Percentiles rank a stretch among this genome's conserved stretches.
These are phyloP conservation scores for Apodemia duryi DNA, from an alignment of 2,888 invertebrate species.

Conservation along the genomic window DNA sequence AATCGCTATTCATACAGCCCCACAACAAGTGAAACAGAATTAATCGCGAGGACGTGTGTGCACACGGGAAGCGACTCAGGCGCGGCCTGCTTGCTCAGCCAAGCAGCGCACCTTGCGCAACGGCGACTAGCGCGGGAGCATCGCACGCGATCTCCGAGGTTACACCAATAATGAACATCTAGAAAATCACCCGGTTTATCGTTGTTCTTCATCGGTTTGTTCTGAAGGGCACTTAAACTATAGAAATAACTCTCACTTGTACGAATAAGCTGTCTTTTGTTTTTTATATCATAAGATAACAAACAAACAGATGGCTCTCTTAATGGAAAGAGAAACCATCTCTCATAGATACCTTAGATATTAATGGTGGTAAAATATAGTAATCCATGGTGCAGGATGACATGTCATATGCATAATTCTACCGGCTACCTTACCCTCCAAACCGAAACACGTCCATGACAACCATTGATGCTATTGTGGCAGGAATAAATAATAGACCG, in stretches of 20 bases:
- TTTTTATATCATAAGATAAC: too few species aligned
- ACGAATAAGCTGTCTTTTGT: too few species aligned
- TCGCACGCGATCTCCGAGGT: slow-evolving; percentile 34
- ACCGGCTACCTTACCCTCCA: too few species aligned
- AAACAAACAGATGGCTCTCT: too few species aligned
- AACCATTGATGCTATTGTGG: too few species aligned
- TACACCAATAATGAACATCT: slow-evolving; percentile 24
- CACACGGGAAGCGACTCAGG: slow-evolving; percentile 65
- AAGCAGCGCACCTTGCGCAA: slow-evolving; percentile 61
- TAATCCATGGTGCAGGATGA: too few species aligned
- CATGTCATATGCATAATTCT: too few species aligned
- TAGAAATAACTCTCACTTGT: neutral
- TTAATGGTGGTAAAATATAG: too few species aligned
- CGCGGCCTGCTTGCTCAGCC: slow-evolving; percentile 63
- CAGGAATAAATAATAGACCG: too few species aligned
- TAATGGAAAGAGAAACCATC: too few species aligned
- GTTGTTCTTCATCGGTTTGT: neutral
- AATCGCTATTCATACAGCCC: slow-evolving; percentile 19
- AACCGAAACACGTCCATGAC: too few species aligned
- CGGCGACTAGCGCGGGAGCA: slow-evolving; percentile 34
- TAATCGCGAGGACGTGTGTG: slow-evolving; percentile 62
- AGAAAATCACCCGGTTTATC: slow-evolving; percentile 13
- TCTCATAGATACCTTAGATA: too few species aligned
- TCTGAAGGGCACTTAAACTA: neutral
- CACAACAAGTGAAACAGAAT: slow-evolving; percentile 37